Evolutionary conservation across 2,113 vertebrate genomes (phyloP).

Genomic region (Nibea coibor): DNA sequence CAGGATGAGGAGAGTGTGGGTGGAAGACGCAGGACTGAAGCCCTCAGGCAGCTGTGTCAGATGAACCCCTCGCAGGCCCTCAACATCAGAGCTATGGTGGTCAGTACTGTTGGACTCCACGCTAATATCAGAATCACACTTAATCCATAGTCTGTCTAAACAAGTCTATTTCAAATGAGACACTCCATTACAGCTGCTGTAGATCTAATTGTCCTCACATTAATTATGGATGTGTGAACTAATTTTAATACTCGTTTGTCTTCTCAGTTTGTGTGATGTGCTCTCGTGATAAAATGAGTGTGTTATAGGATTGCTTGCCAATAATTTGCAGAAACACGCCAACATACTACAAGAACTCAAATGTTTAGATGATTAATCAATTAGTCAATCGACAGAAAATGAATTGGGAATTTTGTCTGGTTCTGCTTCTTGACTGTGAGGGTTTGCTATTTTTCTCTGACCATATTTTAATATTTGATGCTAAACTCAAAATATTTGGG

Average conservation of each 20-base stretch:
- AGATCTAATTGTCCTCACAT: neutral
- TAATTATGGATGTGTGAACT: conserved; percentile 14
- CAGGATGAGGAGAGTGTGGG: conserved; percentile 97
- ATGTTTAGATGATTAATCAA: no score
- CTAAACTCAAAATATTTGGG: neutral
- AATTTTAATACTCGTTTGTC: neutral
- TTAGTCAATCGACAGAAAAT: no score
- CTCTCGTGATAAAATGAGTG: neutral
- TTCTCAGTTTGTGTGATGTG: neutral
- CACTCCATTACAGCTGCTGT: neutral
- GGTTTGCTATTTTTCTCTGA: neutral
- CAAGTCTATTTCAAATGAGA: neutral
- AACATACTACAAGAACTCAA: neutral
- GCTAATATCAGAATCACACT: neutral
- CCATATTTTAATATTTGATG: neutral
- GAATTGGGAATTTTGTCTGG: no score
- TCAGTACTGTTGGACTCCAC: conserved; percentile 76
- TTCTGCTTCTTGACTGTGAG: neutral
- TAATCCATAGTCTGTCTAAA: neutral
- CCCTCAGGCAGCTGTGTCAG: conserved; percentile 94
- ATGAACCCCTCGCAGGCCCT: conserved; percentile 98
- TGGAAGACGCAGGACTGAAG: conserved; percentile 95
- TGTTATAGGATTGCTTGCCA: neutral
- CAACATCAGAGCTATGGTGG: conserved; percentile 98
- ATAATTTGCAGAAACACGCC: conserved; percentile 5